Evolutionary conservation across 64 coral and sea anemone species (phyloP).

Genomic region (Montipora capricornis): DNA sequence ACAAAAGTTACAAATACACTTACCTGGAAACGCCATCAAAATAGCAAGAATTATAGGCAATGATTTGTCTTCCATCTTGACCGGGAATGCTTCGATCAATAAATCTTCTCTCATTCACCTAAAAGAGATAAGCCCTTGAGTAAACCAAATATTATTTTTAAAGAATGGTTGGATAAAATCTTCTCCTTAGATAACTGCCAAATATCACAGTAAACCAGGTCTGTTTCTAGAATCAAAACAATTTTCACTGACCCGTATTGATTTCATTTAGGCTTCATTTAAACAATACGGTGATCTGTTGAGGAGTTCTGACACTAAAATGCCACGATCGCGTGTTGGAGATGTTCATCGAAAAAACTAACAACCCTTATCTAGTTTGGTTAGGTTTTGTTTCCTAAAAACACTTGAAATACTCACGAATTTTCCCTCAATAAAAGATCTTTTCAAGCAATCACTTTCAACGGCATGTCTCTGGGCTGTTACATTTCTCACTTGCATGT

Average conservation of each 20-base stretch:
- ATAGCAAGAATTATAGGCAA: not conserved
- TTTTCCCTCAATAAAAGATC: slow-evolving; percentile 7
- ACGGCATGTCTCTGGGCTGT: not conserved
- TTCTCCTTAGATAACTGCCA: not conserved
- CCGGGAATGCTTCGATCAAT: not conserved
- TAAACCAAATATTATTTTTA: not conserved
- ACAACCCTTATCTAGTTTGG: not conserved
- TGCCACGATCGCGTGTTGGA: not conserved
- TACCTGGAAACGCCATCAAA: not conserved
- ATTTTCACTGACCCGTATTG: not conserved
- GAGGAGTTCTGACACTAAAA: not conserved
- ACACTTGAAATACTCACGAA: not conserved
- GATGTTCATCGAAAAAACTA: not conserved
- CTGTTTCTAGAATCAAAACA: slow-evolving; percentile 27
- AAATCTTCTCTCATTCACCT: not conserved
- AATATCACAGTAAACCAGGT: not conserved
- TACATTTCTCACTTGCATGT: not conserved
- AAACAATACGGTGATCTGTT: slow-evolving; percentile 13
- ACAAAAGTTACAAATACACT: not conserved
- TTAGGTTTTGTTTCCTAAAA: not conserved
- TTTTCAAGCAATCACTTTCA: slow-evolving; percentile 50
- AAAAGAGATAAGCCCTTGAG: slow-evolving; percentile 27
- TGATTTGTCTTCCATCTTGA: slow-evolving; percentile 1
- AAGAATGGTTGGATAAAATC: not conserved
- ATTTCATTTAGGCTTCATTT: slow-evolving; percentile 3